Evolutionary conservation across 2,113 vertebrate species (phyloP), one percentile per base, ranked within the genome.

Genomic region (Cheirogaleus medius): DNA sequence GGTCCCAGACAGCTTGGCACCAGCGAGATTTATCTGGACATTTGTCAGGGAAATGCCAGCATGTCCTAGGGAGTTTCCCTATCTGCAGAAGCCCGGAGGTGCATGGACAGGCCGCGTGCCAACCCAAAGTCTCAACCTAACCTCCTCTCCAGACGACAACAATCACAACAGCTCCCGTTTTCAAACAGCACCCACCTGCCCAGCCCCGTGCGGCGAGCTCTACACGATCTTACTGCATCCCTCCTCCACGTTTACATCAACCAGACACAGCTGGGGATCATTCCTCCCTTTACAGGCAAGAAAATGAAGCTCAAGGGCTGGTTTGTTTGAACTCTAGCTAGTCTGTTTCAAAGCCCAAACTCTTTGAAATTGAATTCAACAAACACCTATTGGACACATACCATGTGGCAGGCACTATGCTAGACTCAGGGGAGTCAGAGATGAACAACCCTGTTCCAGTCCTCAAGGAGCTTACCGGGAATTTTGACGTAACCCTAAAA

Each of bases 111-210:
- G 87, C 49, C 94, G 12, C 0, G 68, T 78, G 95, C 86, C 76
- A 98, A 96, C 73, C 93, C 96, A 97, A 96, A 96, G 93, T 63
- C 98, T 95, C 92, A 88, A 1, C 77, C 91, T 56, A 84, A 78
- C 91, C 66, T 98, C 95, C 96, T 78, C 89, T 96, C 44, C 54
- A 74, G 58, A 63, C 69, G n/a, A 66, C 54, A 76, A 42, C 21
- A 69, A 58, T 77, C 89, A 25, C 17, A 87, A 81, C 29, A 97
- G 23, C 7, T 78, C 63, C 37, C 44, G n/a, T 58, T 89, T n/a
- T 71, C 60, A 11, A 76, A 76, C 1, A 66, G 39, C 37, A 39
- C 56, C 64, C 25, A 39, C 0, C 1, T 17, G 44, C 60, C 71
- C 52, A 47, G 82, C 39, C 6, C 37, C n/a, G 32, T 9, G 34